Evolutionary conservation across 2,113 vertebrate species (phyloP).

Genomic region (Percina caprodes): DNA sequence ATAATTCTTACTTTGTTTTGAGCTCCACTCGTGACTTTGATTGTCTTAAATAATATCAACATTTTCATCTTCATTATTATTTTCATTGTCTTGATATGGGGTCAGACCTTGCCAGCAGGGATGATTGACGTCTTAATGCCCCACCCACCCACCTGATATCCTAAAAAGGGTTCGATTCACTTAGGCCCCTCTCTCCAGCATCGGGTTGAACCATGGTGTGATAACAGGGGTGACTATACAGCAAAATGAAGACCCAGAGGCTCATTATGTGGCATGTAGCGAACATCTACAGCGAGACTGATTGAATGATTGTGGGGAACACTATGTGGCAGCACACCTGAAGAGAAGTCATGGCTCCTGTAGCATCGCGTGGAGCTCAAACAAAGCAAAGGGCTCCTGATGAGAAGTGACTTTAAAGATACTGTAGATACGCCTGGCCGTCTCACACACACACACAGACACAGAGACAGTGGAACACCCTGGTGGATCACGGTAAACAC

Average conservation of each 20-base stretch:
- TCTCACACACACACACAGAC: conserved; percentile 26
- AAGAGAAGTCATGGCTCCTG: conserved; percentile 78
- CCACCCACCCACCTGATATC: conserved; percentile 49
- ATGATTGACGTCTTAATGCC: conserved; percentile 74
- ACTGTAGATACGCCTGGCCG: conserved; percentile 59
- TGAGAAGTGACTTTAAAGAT: conserved; percentile 80
- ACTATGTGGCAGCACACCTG: conserved; percentile 72
- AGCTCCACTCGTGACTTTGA: conserved; percentile 98
- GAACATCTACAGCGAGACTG: conserved; percentile 63
- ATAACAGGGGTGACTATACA: conserved; percentile 69
- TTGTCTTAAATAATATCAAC: conserved; percentile 93
- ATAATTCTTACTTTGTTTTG: conserved; percentile 91
- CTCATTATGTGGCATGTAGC: conserved; percentile 57
- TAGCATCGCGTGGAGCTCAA: conserved; percentile 91
- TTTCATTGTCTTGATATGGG: conserved; percentile 79
- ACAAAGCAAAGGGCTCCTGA: conserved; percentile 91
- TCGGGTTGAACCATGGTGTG: conserved; percentile 56
- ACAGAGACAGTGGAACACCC: conserved; percentile 77
- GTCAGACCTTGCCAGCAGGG: conserved; percentile 80
- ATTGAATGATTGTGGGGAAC: conserved; percentile 64
- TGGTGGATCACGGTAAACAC: conserved; percentile 75
- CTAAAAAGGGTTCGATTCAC: conserved; percentile 48
- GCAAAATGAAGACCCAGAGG: conserved; percentile 67
- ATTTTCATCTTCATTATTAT: conserved; percentile 82
- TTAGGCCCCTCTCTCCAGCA: conserved; percentile 73